Evolutionary conservation across 2,113 vertebrate genomes (phyloP), one percentile per base, ranked within the genome.

Genomic region (Oncorhynchus clarkii): DNA sequence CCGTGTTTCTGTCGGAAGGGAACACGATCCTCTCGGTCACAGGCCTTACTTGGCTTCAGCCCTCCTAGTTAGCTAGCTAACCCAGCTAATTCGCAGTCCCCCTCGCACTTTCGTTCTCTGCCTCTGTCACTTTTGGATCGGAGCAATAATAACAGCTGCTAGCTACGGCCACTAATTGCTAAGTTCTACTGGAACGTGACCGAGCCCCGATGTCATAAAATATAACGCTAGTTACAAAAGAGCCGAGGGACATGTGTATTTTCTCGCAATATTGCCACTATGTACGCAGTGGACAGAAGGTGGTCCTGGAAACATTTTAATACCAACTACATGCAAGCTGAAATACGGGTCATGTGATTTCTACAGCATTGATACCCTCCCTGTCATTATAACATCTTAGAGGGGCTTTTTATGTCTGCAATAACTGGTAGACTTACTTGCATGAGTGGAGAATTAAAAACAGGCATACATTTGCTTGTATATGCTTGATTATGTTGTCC

Each of bases 261-360:
- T 75, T 80, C 84, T 88, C 34, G 87, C 80, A 84, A 77, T 82
- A 79, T 59, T 82, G 67, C 66, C 70, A 71, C 70, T 78, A 26
- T 48, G 39, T 70, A 74, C 82, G 84, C 83, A 76, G 84, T 71
- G 85, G 81, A 49, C 68, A 49, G 8, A 80, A 81, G 80, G 74
- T 74, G 74, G 67, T 69, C 81, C 82, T 64, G 86, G 80, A 88
- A 91, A 91, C 92, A 91, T 91, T 88, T 89, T 91, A 92, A 88
- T 88, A 81, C 82, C 84, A 88, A 83, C 85, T 88, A 88, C 87
- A 91, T 89, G 90, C 84, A 89, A 89, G 87, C 84, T 89, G 85
- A 88, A 82, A 72, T 84, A 14, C 3, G 24, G 69, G 81, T 89
- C 88, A 92, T 76, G 91, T 91, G 90, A 88, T 81, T 83, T 67